Conservation (phyloP, 2,888 invertebrate genomes). For the Pycnomerus fuliginosus region DNA sequence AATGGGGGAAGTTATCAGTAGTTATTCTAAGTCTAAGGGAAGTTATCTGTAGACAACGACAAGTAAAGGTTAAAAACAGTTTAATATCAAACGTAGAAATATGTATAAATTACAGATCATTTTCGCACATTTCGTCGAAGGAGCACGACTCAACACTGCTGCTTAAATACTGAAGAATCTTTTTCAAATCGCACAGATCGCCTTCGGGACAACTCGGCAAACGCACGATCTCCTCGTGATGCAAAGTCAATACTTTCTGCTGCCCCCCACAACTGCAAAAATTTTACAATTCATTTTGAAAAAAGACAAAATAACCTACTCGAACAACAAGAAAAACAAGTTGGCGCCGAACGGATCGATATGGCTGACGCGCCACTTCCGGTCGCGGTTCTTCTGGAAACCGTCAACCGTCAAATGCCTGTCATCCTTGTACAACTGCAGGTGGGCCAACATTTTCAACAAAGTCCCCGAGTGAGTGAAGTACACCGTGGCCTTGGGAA, state of each 20-base stretch:
- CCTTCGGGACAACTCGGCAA: slow-evolving; percentile 66
- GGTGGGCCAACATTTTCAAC: slow-evolving; percentile 70
- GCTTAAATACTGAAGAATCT: slow-evolving; percentile 59
- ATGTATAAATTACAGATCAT: slow-evolving; percentile 1
- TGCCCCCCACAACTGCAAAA: slow-evolving; percentile 47
- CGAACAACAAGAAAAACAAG: slow-evolving; percentile 67
- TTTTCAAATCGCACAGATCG: slow-evolving; percentile 66
- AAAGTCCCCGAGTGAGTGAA: slow-evolving; percentile 84
- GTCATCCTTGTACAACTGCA: slow-evolving; percentile 71
- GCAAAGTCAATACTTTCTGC: slow-evolving; percentile 64
- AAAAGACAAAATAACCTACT: slow-evolving; percentile 57
- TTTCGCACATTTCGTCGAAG: slow-evolving; percentile 65
- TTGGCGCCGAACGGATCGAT: slow-evolving; percentile 82
- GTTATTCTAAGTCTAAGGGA: no score
- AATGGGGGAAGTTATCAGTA: no score
- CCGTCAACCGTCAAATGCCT: slow-evolving; percentile 59
- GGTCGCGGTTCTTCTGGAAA: slow-evolving; percentile 47
- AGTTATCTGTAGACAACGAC: no score
- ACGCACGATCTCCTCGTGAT: slow-evolving; percentile 71
- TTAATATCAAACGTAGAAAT: neutral
- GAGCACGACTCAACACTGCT: slow-evolving; percentile 66
- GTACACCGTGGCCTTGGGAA: slow-evolving; percentile 58
- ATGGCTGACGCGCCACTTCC: slow-evolving; percentile 61
- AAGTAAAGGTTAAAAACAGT: neutral
- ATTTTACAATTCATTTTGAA: no score